A percentile compares a stretch with the other conserved stretches of the same genome.
These are phyloP conservation scores for Apoderus coryli DNA, from an alignment of 2,888 invertebrate species.

Conservation along the genomic window DNA sequence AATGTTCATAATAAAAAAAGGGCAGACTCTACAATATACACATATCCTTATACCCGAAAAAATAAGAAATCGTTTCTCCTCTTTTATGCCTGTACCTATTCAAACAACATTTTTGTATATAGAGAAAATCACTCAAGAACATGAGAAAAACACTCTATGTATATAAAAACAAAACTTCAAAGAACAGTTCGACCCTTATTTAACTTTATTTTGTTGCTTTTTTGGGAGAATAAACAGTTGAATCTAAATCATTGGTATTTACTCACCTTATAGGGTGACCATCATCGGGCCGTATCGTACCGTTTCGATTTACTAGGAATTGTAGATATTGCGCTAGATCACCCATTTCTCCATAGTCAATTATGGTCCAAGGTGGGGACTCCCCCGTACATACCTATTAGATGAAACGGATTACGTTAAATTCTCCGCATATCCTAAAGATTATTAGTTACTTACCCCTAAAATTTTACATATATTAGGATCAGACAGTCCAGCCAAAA, in stretches of 20 bases:
- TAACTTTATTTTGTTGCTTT: not conserved
- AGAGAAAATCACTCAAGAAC: too few species aligned
- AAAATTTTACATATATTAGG: constrained; percentile 50
- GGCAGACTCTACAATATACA: too few species aligned
- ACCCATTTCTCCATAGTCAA: constrained; percentile 61
- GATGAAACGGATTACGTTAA: constrained; percentile 47
- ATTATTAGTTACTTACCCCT: constrained; percentile 30
- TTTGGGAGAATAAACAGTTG: not conserved
- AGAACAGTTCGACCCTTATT: too few species aligned
- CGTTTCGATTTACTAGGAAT: constrained; percentile 31
- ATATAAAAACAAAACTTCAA: too few species aligned
- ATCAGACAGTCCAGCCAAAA: constrained; percentile 51
- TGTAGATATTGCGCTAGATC: constrained; percentile 56
- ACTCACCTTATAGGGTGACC: constrained; percentile 28
- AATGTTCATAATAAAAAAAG: too few species aligned
- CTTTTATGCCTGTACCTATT: too few species aligned
- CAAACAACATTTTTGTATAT: too few species aligned
- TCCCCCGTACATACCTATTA: constrained; percentile 42
- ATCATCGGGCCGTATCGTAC: constrained; percentile 23
- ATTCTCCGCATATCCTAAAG: constrained; percentile 39
- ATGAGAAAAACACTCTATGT: too few species aligned
- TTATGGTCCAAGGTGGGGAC: constrained; percentile 51
- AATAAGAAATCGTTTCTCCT: too few species aligned
- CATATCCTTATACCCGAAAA: too few species aligned
- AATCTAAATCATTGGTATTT: not conserved